A percentile compares a stretch with the other conserved stretches of the same genome.
Conservation (phyloP, 2,888 invertebrate genomes). For the Tinea semifulvella region DNA sequence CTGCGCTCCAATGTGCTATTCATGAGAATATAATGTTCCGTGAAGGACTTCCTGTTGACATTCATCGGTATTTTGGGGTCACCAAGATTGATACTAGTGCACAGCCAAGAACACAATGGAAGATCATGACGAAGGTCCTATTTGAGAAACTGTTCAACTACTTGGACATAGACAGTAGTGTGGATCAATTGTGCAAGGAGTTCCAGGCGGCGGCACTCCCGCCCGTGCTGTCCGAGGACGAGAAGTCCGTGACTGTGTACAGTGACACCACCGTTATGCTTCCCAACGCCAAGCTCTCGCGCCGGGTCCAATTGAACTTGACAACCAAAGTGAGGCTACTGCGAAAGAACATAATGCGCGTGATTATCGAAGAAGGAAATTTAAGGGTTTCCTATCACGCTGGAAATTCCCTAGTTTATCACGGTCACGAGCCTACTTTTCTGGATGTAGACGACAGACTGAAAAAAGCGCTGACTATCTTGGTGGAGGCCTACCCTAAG, state of each 20-base stretch:
- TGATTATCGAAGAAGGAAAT: constrained; percentile 69
- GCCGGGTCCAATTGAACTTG: constrained; percentile 72
- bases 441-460: constrained; percentile 76
- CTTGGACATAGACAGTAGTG: constrained; percentile 78
- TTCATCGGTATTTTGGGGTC: constrained; percentile 77
- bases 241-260: constrained; percentile 74
- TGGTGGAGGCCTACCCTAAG: constrained; percentile 80
- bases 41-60: constrained; percentile 81
- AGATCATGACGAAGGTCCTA: too few relatives aligned
- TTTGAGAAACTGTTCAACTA: constrained; percentile 68
- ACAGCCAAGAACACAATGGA: constrained; percentile 35
- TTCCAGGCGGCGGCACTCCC: constrained; percentile 90
- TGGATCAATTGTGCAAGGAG: constrained; percentile 86
- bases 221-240: constrained; percentile 74
- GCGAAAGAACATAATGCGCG: constrained; percentile 62
- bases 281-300: constrained; percentile 67
- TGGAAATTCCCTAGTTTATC: constrained; percentile 88
- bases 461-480: constrained; percentile 73
- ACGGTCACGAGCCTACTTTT: constrained; percentile 72
- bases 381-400: constrained; percentile 80
- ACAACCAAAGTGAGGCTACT: constrained; percentile 70
- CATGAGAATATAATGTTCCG: constrained; percentile 76
- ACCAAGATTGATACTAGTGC: constrained; percentile 67
- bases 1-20: constrained; percentile 78
- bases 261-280: constrained; percentile 77